Conservation (phyloP, 2,113 vertebrate species). For the Hypanus sabinus region DNA sequence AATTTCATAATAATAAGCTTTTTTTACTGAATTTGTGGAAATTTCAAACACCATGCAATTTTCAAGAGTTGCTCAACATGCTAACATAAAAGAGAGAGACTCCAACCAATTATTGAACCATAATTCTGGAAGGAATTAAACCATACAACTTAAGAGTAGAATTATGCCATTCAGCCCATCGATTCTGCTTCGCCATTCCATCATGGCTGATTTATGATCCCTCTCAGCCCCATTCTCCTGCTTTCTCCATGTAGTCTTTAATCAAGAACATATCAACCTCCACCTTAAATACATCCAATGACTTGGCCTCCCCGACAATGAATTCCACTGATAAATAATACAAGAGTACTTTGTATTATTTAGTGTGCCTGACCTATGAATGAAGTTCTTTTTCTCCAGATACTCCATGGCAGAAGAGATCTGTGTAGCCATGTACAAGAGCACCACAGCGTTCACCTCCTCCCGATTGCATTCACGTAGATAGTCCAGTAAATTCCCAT, state of each 20-base stretch:
- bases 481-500: slow-evolving; percentile 92
- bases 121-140: background rate
- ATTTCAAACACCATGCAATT: background rate
- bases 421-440: slow-evolving; percentile 98
- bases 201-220: no score
- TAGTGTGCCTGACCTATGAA: slow-evolving; percentile 70
- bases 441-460: slow-evolving; percentile 88
- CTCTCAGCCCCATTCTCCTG: no score
- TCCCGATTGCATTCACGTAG: slow-evolving; percentile 87
- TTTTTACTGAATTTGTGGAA: background rate
- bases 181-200: no score
- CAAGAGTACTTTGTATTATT: background rate
- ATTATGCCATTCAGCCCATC: no score
- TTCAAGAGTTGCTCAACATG: background rate
- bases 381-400: slow-evolving; percentile 96
- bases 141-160: no score
- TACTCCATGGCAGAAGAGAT: slow-evolving; percentile 99
- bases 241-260: no score
- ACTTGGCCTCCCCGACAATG: no score
- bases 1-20: background rate
- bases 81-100: background rate
- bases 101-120: background rate
- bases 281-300: no score
- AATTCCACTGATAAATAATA: no score
- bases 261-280: no score